These are phyloP conservation scores for Eleginops maclovinus DNA, from an alignment of 2,113 vertebrate species.

Conservation along the genomic window DNA sequence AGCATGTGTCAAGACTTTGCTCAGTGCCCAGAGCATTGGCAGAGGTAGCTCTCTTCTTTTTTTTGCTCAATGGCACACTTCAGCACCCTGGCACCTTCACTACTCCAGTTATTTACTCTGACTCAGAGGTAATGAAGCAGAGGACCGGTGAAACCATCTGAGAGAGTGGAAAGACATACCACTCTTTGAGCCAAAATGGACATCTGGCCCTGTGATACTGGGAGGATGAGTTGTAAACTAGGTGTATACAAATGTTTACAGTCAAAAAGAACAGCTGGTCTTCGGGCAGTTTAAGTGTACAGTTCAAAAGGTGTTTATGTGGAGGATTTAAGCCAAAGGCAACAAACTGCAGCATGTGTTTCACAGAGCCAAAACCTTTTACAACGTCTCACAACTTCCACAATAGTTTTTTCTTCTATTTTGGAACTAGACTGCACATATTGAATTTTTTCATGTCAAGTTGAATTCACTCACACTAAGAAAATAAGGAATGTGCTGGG, in stretches of 20 bases:
- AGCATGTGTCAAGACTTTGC: slow-evolving; percentile 63
- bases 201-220: slow-evolving; percentile 57
- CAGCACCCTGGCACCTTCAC: slow-evolving; percentile 56
- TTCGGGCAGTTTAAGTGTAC: slow-evolving; percentile 25
- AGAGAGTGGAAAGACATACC: slow-evolving; percentile 35
- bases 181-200: slow-evolving; percentile 51
- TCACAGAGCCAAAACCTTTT: neutral
- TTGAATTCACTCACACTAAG: neutral
- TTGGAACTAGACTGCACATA: neutral
- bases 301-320: slow-evolving; percentile 40
- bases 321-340: slow-evolving; percentile 20
- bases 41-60: slow-evolving; percentile 19
- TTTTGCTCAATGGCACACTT: slow-evolving; percentile 59
- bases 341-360: slow-evolving; percentile 19
- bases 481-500: neutral
- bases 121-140: slow-evolving; percentile 66
- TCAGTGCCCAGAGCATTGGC: slow-evolving; percentile 56
- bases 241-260: slow-evolving; percentile 56
- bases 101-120: slow-evolving; percentile 66
- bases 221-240: slow-evolving; percentile 30
- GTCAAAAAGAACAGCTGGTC: slow-evolving; percentile 49
- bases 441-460: neutral
- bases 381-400: no score
- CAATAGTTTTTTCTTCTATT: slow-evolving; percentile 15
- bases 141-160: slow-evolving; percentile 49